Conservation (phyloP, 2,113 vertebrate genomes). For the Bujurquina vittata region DNA sequence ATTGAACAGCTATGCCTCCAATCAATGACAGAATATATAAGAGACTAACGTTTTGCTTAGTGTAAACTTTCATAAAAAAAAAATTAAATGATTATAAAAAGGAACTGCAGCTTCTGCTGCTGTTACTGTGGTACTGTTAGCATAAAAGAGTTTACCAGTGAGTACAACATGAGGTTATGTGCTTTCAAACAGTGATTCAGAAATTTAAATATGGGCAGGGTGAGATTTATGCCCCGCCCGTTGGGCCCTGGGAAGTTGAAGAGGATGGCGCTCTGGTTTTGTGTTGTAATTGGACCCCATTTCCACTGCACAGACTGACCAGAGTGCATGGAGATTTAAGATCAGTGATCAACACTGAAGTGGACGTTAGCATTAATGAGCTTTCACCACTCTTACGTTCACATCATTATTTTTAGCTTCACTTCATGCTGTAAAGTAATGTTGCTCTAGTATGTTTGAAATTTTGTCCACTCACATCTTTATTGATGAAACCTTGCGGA, state of each 20-base stretch:
- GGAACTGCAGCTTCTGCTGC: background rate
- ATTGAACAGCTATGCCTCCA: background rate
- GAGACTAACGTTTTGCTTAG: background rate
- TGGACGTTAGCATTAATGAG: background rate
- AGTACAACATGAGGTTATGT: background rate
- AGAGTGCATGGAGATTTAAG: background rate
- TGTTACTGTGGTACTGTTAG: background rate
- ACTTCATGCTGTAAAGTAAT: background rate
- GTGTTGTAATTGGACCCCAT: background rate
- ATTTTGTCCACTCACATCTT: background rate
- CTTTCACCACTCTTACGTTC: background rate
- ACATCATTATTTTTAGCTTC: background rate
- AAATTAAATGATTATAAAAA: accelerated
- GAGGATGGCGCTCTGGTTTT: too few species aligned
- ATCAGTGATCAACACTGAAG: accelerated
- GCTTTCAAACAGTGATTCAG: background rate
- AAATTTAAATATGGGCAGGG: background rate
- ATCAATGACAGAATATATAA: background rate
- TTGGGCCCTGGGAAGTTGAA: background rate
- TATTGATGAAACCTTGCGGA: background rate
- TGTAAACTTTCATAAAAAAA: background rate
- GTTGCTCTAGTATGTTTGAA: background rate
- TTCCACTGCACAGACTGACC: background rate
- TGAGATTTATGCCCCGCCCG: background rate
- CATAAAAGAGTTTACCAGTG: background rate